Base-by-base conservation (phyloP, 2,888 invertebrate genomes). In the Lasioglossum villosulum region DNA sequence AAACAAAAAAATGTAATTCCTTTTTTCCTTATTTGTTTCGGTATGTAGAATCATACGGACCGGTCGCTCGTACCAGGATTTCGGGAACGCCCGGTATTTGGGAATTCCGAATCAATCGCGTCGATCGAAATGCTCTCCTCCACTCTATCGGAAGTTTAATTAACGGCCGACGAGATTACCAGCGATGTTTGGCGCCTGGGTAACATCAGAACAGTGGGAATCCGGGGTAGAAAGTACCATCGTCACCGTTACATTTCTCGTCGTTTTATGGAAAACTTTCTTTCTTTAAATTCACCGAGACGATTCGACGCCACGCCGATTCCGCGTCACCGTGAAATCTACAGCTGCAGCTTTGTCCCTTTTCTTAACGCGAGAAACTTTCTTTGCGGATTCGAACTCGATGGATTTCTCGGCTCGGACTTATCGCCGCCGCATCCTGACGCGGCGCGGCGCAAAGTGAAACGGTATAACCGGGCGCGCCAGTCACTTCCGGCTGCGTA, bases 301-400 rank as follows among this genome's bases (percentile, higher is more conserved):
- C 86, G 78, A 86, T 86, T 79, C 72, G 63, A 45, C 82, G 82
- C 75, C 75, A 78, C 82, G 82, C 75, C 75, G 82, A 83, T 86
- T 74, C 76, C 45, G 70, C 80, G 83, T 80, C 86, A 78, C 87
- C 45, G 83, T 52, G 83, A 76, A 86, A 86, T 75, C 80, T 85
- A 85, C 80, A 86, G 80, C 80, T 85, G 80, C 86, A 85, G 80
- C 86, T 78, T 85, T 76, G 85, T 86, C 74, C 56, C 85, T 84
- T 85, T 86, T 81, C 86, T 78, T 87, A 83, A 76, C 77, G 59
- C 39, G 66, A 48, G 72, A 77, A 80, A 87, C 83, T 78, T 86
- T 78, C 82, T 56, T n/a, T 52, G 86, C 72, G 75, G 86, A 86
- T 81, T 84, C 74, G 84, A 86, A 75, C 59, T 59, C 70, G 79